Base-by-base conservation (phyloP, 1,140 invertebrate species). In the Drosophila subobscura region DNA sequence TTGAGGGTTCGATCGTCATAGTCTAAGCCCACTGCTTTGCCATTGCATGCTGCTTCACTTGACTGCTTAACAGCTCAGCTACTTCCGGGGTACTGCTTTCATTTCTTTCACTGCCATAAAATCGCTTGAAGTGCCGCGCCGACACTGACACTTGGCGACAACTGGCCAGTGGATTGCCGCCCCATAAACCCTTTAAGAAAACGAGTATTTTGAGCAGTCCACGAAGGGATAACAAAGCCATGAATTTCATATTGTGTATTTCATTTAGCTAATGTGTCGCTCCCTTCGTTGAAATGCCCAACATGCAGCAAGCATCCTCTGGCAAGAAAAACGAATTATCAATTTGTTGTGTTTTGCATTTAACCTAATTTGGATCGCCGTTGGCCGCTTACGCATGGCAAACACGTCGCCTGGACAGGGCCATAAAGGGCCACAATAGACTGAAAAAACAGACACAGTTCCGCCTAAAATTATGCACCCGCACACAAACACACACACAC, bases 261-360 rank as follows among this genome's bases (percentile, higher is more conserved):
- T 68, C 12, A 67, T 68, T 55, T 47, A 12, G 20, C 7, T 46
- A 67, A 45, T 67, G 42, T 27, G 29, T 4, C 3, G 10, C 1
- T 7, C 7, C 27, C 27, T 6, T 29, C 5, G 27, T 27, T 37
- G 44, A 22, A 44, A 25, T 14, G 46, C 12, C 52, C 10, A 54
- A 54, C 52, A 42, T 20, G 16, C 16, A 20, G 16, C 16, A 20
- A 29, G 27, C 27, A 29, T 29, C 27, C 27, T 7, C 7, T 7
- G 1, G 27, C 29, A 7, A 52, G 12, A 54, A 8, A 8, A 42
- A 60, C 7, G 23, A 52, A 74, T 78, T 73, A 66, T 81, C 64
- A 74, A 64, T 75, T 71, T 60, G 68, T 64, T 64, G 41, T 78
- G 78, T 74, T 79, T 81, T 66, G 59, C 60, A 75, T 79, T 76